Evolutionary conservation across 2,113 vertebrate genomes (phyloP), one percentile per base, ranked within the genome.

Genomic region (Trichechus manatus): DNA sequence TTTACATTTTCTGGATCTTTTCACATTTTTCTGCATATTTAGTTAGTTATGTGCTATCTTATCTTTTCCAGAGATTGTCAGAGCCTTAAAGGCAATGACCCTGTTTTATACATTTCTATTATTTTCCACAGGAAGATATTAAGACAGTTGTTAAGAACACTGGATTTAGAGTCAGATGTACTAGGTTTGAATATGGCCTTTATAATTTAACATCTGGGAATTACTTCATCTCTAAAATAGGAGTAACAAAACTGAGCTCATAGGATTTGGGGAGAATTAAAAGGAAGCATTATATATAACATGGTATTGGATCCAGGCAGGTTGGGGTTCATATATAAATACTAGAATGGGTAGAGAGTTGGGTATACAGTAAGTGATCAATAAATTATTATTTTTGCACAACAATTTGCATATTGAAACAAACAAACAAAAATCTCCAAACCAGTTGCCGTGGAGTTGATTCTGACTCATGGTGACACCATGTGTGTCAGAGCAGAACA

Each of bases 1-100:
- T 74, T 72, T n/a, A 42, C 23, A 9, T 68, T 93, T 94, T 50
- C 70, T 92, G 50, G 29, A 36, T 61, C 42, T 89, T 89, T 39
- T 17, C 6, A n/a, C 1, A 6, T 68, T 82, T 27, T 79, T 59
- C 96, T 9, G 15, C 20, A 56, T 74, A 20, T 59, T 44, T 82
- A 92, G 7, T 79, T 33, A 56, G 0, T 36, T 88, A 29, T 53
- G 31, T 66, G 80, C 39, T 68, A 47, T 39, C 17, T 63, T 88
- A 13, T 82, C 23, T 77, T 97, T 87, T 82, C 66, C 23, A 81
- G 44, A 89, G 63, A 92, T 36, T 25, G 4, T 94, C 77, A 94
- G 36, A 87, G 25, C 22, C 63, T 86, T 75, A 53, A 91, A 68
- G 44, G 14, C 17, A 95, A 93, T 25, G 59, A 56, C 20, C 27